A percentile compares a stretch with the other conserved stretches of the same genome.
phyloP scores from a whole-genome alignment of 1,140 invertebrate species.

The Tetramorium parvispinum region DNA sequence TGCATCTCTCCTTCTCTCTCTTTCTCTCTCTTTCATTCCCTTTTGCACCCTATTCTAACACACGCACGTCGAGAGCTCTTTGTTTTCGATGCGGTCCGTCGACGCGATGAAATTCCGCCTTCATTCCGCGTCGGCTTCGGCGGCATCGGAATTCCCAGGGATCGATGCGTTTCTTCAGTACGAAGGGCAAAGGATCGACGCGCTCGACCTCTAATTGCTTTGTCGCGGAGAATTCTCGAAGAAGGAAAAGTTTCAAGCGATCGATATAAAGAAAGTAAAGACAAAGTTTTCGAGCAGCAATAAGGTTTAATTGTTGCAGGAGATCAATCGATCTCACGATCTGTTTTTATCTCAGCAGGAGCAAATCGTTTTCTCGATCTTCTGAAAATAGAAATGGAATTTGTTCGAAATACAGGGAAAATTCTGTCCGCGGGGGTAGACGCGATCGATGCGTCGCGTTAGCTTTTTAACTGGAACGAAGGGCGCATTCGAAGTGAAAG shows the following conservation, averaged over 20 bases:
- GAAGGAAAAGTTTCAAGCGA: not conserved
- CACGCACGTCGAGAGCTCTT: slow-evolving; percentile 36
- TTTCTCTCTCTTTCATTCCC: not conserved
- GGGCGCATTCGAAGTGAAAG: slow-evolving; percentile 61
- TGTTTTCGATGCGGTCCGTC: slow-evolving; percentile 52
- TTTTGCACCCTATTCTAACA: slow-evolving; percentile 8
- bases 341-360: not conserved
- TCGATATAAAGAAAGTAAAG: slow-evolving; percentile 4
- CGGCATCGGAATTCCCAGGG: not conserved
- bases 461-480: slow-evolving; percentile 55
- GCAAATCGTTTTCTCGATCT: not conserved
- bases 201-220: not conserved
- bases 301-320: slow-evolving; percentile 5
- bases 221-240: not conserved
- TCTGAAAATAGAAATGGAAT: not conserved
- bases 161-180: slow-evolving; percentile 23
- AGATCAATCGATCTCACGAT: not conserved
- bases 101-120: slow-evolving; percentile 53
- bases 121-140: slow-evolving; percentile 22
- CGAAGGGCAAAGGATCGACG: slow-evolving; percentile 18
- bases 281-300: not conserved
- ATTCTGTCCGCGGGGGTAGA: not conserved
- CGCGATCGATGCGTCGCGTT: slow-evolving; percentile 45
- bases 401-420: not conserved
- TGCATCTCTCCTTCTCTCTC: not conserved